Evolutionary conservation across 2,797 vertebrate genomes (phyloP), one percentile per base, ranked within the genome.

Genomic region (Fratercula arctica): DNA sequence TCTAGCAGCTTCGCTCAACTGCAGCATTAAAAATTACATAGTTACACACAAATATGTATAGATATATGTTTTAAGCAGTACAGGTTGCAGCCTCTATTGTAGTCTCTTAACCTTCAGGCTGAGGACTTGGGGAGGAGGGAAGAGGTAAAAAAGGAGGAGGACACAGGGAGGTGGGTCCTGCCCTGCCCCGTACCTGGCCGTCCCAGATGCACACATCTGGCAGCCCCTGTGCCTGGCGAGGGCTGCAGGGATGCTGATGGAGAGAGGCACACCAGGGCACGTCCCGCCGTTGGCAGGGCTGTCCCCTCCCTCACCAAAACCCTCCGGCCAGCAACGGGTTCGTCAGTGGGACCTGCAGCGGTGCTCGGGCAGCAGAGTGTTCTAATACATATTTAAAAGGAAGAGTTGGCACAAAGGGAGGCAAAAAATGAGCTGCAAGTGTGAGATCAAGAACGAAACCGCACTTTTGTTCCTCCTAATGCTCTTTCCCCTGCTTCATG

Each of bases 311-410:
- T 74, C 68, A 3, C 43, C 73, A 31, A 41, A 84, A 16, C 3
- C 7, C 64, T 54, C n/a, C 1, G 25, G 68, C 78, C 54, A 48
- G 61, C 74, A 86, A 56, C 2, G 2, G 54, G 66, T 57, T 94
- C 15, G 2, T 73, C 48, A 84, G 66, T 2, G 3, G 41, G 73
- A 92, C 26, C 39, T 29, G 29, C 33, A 59, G 37, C 8, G 33
- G 29, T 7, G 10, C 41, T 63, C 4, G 4, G 48, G 73, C 61
- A 89, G 60, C 26, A 31, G 74, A 92, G 43, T 24, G 33, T 28
- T 51, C 24, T 28, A 93, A 95, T 85, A 93, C 90, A 66, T 87
- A 91, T 95, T 94, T 80, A 92, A 95, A 96, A 92, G 84, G 87
- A 95, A 93, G 68, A 12, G 48, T 53, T 93, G 90, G 95, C 92